Base-by-base conservation (phyloP, 2,888 invertebrate species). In the Bellardia pandia region DNA sequence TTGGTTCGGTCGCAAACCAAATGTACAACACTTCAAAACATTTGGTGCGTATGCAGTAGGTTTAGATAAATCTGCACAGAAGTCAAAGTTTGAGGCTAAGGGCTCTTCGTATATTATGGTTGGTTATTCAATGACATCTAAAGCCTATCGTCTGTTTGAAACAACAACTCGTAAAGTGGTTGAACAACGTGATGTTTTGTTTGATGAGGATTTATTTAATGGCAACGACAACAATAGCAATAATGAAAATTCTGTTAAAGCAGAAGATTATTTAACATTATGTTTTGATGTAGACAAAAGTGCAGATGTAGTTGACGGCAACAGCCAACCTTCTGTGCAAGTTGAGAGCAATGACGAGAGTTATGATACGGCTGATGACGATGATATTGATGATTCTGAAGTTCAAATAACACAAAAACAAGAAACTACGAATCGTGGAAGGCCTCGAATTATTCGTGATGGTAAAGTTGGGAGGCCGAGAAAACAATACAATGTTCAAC, bases 221-320 rank as follows among this genome's bases (percentile, higher is more conserved):
- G n/a, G n/a, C n/a, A n/a, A n/a, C n/a, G n/a, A n/a, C n/a, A n/a
- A n/a, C n/a, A n/a, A n/a, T n/a, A n/a, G n/a, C n/a, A n/a, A 13
- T 48, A 13, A 37, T 58, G 16, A 16, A 62, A 14, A 62, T 62
- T 62, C 33, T 14, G 33, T 5, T 3, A 8, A 13, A 48, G 74
- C 64, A 14, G n/a, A 62, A 1, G 60, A 69, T 60, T 78, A 78
- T 45, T 48, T 78, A 51, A 78, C 78, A 6, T 16, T 78, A 14
- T 48, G 13, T 58, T 40, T 30, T 30, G 13, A 74, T 3, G 30
- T 1, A 7, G 45, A 68, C 7, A 68, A 7, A 45, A 30, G 8
- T 48, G 42, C 14, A 48, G 56, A 1, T 75, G 72, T 4, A 16
- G 42, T 33, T 71, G 64, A 71, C 33, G 30, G n/a, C n/a, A 16